A percentile compares a stretch with the other conserved stretches of the same genome.
Evolutionary conservation across 2,113 vertebrate species (phyloP).

Genomic region (Brienomyrus longianalis): DNA sequence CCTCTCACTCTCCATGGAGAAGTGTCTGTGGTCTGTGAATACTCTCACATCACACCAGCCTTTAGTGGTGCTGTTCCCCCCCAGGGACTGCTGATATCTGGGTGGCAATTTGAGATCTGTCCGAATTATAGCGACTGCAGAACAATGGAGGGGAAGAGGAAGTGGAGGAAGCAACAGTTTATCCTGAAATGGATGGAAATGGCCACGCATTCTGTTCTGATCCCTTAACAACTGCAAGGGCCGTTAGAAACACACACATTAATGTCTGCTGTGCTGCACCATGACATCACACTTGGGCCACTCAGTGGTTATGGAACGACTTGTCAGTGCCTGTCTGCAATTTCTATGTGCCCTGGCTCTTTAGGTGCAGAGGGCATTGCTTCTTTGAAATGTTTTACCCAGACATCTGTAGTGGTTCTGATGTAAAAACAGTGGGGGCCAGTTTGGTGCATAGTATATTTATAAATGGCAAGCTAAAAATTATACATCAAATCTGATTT

Average conservation of each 20-base stretch:
- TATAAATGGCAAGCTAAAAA: neutral
- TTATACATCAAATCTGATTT: neutral
- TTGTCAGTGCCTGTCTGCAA: neutral
- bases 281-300: no score
- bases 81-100: constrained; percentile 51
- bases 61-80: constrained; percentile 32
- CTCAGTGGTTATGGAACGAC: neutral
- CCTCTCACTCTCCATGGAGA: neutral
- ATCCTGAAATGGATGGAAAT: constrained; percentile 24
- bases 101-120: constrained; percentile 55
- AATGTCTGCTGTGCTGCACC: neutral
- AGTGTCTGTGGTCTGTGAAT: neutral
- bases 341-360: neutral
- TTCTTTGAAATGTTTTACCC: neutral
- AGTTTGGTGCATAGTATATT: neutral
- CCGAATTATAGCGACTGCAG: constrained; percentile 55
- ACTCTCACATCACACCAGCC: constrained; percentile 27
- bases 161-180: constrained; percentile 36
- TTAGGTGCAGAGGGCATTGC: neutral
- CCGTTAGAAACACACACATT: constrained; percentile 39
- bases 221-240: constrained; percentile 38
- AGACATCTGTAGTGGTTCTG: neutral
- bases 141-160: constrained; percentile 44
- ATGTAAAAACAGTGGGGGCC: neutral
- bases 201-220: constrained; percentile 63